Conservation (phyloP, 1,140 invertebrate genomes). For the Pemphigus obesinymphae region DNA sequence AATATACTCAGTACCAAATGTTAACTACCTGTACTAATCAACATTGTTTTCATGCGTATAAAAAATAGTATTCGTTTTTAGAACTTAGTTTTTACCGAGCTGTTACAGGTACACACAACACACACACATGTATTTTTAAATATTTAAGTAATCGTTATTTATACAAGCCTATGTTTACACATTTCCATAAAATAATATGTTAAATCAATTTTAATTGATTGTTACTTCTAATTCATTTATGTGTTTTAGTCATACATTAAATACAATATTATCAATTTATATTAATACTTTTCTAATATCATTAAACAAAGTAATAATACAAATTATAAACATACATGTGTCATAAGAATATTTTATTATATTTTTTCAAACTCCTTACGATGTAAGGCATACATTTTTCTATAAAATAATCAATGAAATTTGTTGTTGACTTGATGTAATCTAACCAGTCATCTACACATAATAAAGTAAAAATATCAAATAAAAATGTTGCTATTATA, state of each 20-base stretch:
- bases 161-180: neutral
- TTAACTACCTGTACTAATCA: neutral
- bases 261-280: neutral
- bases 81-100: neutral
- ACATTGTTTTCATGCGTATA: neutral
- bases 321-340: too few relatives aligned
- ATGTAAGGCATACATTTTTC: too few relatives aligned
- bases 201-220: neutral
- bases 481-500: too few relatives aligned
- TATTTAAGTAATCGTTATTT: neutral
- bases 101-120: neutral
- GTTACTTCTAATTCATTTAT: neutral
- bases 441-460: too few relatives aligned
- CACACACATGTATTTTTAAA: neutral
- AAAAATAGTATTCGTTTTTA: neutral
- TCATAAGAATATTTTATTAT: too few relatives aligned
- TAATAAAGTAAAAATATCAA: too few relatives aligned
- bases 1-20: constrained; percentile 14
- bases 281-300: too few relatives aligned
- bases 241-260: neutral
- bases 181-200: too few relatives aligned
- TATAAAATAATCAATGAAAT: too few relatives aligned
- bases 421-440: too few relatives aligned
- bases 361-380: too few relatives aligned
- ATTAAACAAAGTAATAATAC: too few relatives aligned